Base-by-base conservation (phyloP, 2,888 invertebrate genomes). In the Pimpla rufipes region DNA sequence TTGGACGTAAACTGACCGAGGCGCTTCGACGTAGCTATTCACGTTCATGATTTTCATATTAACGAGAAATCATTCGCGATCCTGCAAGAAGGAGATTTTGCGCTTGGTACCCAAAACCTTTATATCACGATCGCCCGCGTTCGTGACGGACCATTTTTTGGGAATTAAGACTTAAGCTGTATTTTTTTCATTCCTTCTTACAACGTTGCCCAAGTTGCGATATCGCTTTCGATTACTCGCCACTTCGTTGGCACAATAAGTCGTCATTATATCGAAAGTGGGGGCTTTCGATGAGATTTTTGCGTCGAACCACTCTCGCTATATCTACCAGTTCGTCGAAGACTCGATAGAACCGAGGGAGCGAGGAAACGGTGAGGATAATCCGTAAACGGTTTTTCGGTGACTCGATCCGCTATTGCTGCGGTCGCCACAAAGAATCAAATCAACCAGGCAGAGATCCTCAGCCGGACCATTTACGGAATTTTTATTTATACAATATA, bases 351-450 rank as follows among this genome's bases (percentile, higher is more conserved):
- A 75, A 85, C 67, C 77, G 70, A 62, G 79, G 64, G 64, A 81
- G 77, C 57, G 23, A 75, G 68, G 68, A 71, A 40, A 47, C 35
- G 45, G 40, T 50, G n/a, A 11, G 88, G 89, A 89, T 91, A 89
- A 91, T 91, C 89, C 88, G 83, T 66, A 87, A 88, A 87, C 87
- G 87, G 90, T 88, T 88, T 90, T 90, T 88, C 86, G 88, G 86
- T 88, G 90, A 90, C 88, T 91, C 89, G 89, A 91, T 89, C 87
- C 88, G 87, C 88, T 91, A 89, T 90, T 90, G 90, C 90, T 90
- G 87, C 88, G 89, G 88, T 90, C 90, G 87, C 89, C 90, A 91
- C 91, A 89, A 90, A 90, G 87, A 90, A 91, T 90, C 87, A 90
- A 90, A 90, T 90, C 90, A 90, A 90, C 87, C 88, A 86, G 88